Base-by-base conservation (phyloP, 2,113 vertebrate genomes). In the Rhabdomys dilectus region DNA sequence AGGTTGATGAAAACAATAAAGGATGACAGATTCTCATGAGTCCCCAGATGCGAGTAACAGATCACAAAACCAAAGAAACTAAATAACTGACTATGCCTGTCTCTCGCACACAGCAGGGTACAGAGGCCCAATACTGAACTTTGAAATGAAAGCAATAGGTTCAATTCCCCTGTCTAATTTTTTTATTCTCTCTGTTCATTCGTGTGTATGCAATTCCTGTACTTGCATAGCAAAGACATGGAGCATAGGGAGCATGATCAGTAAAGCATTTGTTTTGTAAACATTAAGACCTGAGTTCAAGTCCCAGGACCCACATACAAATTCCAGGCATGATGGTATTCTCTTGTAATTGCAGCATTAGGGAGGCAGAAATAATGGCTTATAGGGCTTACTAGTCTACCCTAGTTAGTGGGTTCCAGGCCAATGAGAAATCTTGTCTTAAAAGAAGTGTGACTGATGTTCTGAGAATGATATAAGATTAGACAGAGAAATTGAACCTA, bases 61-160 rank as follows among this genome's bases (percentile, higher is more conserved):
- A 60, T 48, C 9, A 91, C 48, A 39, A 76, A 29, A 51, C n/a
- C 19, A 21, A 90, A 80, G 53, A 92, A 91, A 89, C 29, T 70
- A 58, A 81, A 42, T 31, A 45, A 51, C 51, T 51, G 51, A 11
- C 51, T 51, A 51, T 51, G 51, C 10, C 51, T 51, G 51, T 51
- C 51, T 51, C 51, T 51, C 10, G 11, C 51, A 51, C 51, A 51
- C 51, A 51, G 51, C 9, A 1, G 1, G 8, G 51, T 51, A 51
- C 51, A 51, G 56, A 70, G 1, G 19, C 42, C 53, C 10, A 29
- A 90, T 3, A 15, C 39, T 77, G 17, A 62, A 48, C 68, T 72
- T 88, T 93, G n/a, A 95, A 90, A 91, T 31, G 45, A 87, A 93
- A 10, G 34, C 45, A 29, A 80, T 53, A 89, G 17, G 7, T 78